These are phyloP conservation scores for Oryzias curvinotus DNA, from an alignment of 2,113 vertebrate genomes.

Conservation along the genomic window DNA sequence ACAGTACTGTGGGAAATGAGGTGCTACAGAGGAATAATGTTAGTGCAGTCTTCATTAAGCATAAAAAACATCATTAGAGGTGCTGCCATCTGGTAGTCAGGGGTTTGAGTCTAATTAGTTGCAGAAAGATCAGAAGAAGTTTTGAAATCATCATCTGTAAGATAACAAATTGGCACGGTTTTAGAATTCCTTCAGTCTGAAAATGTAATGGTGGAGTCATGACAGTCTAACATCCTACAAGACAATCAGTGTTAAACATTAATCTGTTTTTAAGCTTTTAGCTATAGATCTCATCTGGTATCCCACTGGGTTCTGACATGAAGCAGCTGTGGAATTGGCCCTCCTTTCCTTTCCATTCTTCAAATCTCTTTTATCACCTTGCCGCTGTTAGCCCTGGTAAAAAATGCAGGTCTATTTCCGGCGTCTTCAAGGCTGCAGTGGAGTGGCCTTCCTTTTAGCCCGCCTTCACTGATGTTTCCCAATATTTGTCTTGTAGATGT, in stretches of 20 bases:
- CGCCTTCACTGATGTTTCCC: slow-evolving; percentile 28
- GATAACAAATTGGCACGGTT: background rate
- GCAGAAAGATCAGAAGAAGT: slow-evolving; percentile 22
- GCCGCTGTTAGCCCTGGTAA: background rate
- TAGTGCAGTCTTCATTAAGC: slow-evolving; percentile 5
- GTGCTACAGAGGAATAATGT: background rate
- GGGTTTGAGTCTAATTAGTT: slow-evolving; percentile 25
- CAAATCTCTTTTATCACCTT: slow-evolving; percentile 2
- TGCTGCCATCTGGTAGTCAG: slow-evolving; percentile 14
- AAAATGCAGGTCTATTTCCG: slow-evolving; percentile 8
- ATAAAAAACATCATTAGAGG: slow-evolving; percentile 9
- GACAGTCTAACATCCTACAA: too few relatives aligned
- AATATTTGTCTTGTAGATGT: slow-evolving; percentile 20
- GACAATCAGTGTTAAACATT: slow-evolving; percentile 55
- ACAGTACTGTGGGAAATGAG: background rate
- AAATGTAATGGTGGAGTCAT: too few relatives aligned
- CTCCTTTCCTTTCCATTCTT: background rate
- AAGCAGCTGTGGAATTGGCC: slow-evolving; percentile 4
- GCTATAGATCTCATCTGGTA: slow-evolving; percentile 1
- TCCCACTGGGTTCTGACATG: slow-evolving; percentile 17
- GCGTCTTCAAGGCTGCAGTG: slow-evolving; percentile 35
- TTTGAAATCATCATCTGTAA: slow-evolving; percentile 1
- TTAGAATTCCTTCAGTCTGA: too few relatives aligned
- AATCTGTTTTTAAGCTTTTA: slow-evolving; percentile 52
- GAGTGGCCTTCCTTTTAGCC: slow-evolving; percentile 28